Base-by-base conservation (phyloP, 2,797 vertebrate species). In the Apodemus agrarius region DNA sequence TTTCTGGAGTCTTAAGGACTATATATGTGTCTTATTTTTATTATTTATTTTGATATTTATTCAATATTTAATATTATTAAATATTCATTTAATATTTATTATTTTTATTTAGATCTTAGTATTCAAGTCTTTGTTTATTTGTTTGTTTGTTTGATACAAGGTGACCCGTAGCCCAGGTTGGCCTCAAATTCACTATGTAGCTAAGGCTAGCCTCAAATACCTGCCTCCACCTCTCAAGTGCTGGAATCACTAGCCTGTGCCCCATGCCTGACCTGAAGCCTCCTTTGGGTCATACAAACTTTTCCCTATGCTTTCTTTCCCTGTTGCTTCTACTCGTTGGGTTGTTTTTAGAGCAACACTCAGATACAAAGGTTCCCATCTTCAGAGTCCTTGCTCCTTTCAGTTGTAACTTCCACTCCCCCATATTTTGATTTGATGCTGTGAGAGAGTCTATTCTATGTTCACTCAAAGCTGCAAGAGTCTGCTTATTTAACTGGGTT, bases 281-380 rank as follows among this genome's bases (percentile, higher is more conserved):
- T 37, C 26, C n/a, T 76, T 91, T 85, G 86, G 46, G n/a, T 93
- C 91, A 91, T 9, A 52, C 80, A 52, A 82, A 34, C 4, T 80
- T 93, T 90, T 93, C 24, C 3, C 31, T 61, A 31, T 8, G 75
- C 11, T 85, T 91, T 95, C 43, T 72, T 88, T 90, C 76, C 49
- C 61, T 54, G 19, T 16, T 57, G 21, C 2, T 74, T 78, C 22
- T 76, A 19, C 14, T 89, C 61, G 1, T 3, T 81, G 19, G 86
- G 19, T 61, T 95, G 63, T 46, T 19, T 75, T 82, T 78, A 61
- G 4, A 89, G 52, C 46, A 82, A 67, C 57, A n/a, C 83, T 96
- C 61, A 37, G 46, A 80, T n/a, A 31, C 13, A 85, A 67, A 19
- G 52, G 89, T 24, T 88, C 19, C 54, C 54, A 81, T 63, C 21